Evolutionary conservation across 2,113 vertebrate genomes (phyloP).

Genomic region (Oreochromis aureus): DNA sequence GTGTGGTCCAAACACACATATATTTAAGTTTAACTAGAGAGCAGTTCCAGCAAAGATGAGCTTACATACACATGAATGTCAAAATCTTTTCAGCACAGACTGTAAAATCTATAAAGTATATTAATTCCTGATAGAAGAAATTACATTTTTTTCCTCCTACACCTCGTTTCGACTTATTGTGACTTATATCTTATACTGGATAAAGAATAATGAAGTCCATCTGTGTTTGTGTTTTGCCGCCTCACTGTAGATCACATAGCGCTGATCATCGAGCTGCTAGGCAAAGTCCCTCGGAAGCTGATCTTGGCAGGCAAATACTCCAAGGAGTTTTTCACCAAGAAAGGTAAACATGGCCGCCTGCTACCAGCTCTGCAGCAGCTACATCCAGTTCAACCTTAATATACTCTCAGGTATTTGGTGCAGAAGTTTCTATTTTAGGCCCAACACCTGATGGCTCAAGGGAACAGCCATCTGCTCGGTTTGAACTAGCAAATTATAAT

Average conservation of each 20-base stretch:
- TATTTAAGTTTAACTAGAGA: not conserved
- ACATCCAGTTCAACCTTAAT: not conserved
- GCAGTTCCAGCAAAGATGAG: not conserved
- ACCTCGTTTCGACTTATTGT: not conserved
- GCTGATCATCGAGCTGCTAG: conserved; percentile 95
- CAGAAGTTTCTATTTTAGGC: not conserved
- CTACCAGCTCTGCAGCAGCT: not conserved
- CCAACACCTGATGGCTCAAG: not conserved
- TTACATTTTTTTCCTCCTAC: not conserved
- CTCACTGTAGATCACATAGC: conserved; percentile 89
- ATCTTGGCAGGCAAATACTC: conserved; percentile 93
- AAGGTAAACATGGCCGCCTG: conserved; percentile 77
- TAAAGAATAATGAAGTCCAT: not conserved
- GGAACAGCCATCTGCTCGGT: conserved; percentile 19
- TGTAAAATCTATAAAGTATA: not conserved
- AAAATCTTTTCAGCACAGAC: not conserved
- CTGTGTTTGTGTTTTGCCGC: conserved; percentile 10
- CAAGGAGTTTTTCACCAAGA: conserved; percentile 99
- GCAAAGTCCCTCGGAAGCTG: conserved; percentile 95
- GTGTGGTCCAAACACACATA: not conserved
- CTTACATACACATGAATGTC: not conserved
- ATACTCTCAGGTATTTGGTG: not conserved
- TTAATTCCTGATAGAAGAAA: not conserved
- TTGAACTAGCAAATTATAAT: not conserved
- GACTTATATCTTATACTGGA: not conserved